Base-by-base conservation (phyloP, 1,140 invertebrate species). In the Conus ventricosus region DNA sequence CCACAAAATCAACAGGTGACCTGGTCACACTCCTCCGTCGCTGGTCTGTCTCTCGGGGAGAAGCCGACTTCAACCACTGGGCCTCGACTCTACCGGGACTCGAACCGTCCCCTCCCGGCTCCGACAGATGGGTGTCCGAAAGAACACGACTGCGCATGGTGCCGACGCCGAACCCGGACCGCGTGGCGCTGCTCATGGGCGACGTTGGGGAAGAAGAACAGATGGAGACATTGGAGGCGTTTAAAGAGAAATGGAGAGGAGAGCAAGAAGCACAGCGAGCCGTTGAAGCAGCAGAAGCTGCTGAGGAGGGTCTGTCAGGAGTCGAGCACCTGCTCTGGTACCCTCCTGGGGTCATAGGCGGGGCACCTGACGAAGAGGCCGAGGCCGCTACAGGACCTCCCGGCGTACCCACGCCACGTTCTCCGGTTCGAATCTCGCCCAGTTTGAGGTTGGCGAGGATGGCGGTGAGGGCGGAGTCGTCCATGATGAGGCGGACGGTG, bases 401-500 rank as follows among this genome's bases (percentile, higher is more conserved):
- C 6, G 25, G 7, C 15, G 51, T 15, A 7, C 5, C 80, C n/a
- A 20, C 51, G 53, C 51, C 71, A 20, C 25, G n/a, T 20, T 55
- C 85, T 5, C 54, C 71, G 51, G 54, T 87, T 63, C 67, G 67
- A 51, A 87, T 87, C 71, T 87, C 71, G 51, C 85, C 85, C 75
- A 87, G 71, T 54, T 55, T 55, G 51, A 87, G 85, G 51, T 55
- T 87, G 75, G 20, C 54, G n/a, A 87, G 75, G 67, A 87, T 87
- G 53, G 85, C n/a, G 71, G 85, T 87, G 51, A 87, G 20, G 39
- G 75, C 85, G 23, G 85, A 55, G 85, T 87, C 85, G 54, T 87
- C 85, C 54, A 87, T 87, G 71, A 87, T 78, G 39, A 87, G 85
- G 39, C 75, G 67, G 11, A 87, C 85, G 67, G 85, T 87, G 85